phyloP scores from a whole-genome alignment of 1,140 invertebrate species.

The Anoplolepis gracilipes region DNA sequence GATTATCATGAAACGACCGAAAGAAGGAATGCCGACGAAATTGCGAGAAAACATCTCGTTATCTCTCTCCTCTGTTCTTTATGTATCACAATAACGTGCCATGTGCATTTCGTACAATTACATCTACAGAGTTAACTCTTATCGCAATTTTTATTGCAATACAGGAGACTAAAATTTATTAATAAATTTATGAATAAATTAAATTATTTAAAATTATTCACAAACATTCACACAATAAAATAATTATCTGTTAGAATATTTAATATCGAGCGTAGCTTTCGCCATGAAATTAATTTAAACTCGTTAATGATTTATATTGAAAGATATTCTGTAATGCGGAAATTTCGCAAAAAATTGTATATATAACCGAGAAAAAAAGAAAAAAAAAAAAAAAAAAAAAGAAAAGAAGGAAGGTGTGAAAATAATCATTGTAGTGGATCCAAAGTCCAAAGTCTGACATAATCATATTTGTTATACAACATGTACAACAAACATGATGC shows the following conservation, averaged over 20 bases:
- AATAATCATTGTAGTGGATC: slow-evolving; percentile 19
- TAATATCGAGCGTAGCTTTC: not conserved
- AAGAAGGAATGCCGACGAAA: not conserved
- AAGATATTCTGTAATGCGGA: not conserved
- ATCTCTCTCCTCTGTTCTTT: not conserved
- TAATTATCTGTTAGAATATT: not conserved
- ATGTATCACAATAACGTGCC: not conserved
- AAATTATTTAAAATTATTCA: not conserved
- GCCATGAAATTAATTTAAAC: not conserved
- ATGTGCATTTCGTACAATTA: not conserved
- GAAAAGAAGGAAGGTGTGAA: too few species aligned
- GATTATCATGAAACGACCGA: not conserved
- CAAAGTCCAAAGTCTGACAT: too few species aligned
- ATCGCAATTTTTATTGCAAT: not conserved
- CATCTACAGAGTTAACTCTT: not conserved
- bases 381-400: too few species aligned
- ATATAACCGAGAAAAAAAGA: not conserved
- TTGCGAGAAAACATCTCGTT: not conserved
- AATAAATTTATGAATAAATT: slow-evolving; percentile 23
- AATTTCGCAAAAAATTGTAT: slow-evolving; percentile 15
- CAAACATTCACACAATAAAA: not conserved
- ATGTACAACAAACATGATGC: too few species aligned
- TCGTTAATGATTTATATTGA: not conserved
- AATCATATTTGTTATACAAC: slow-evolving; percentile 28
- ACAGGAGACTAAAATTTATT: not conserved